Evolutionary conservation across 1,140 invertebrate species (phyloP).

Genomic region (Plectus sambesii): DNA sequence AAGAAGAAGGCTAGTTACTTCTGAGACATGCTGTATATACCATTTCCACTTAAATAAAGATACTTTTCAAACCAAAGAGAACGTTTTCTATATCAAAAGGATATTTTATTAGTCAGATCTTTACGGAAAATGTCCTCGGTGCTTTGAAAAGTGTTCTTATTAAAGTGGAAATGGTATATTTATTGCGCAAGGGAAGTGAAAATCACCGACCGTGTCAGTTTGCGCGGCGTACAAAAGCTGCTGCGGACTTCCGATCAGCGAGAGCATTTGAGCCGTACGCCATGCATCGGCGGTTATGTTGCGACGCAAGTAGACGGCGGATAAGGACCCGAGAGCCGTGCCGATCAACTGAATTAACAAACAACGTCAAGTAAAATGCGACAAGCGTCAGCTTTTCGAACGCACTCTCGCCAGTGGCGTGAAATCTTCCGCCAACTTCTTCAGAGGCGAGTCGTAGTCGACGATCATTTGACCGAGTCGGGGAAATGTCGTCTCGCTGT

Average conservation of each 20-base stretch:
- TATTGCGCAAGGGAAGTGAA: no score
- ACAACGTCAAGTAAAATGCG: no score
- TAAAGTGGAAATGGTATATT: no score
- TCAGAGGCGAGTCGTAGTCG: constrained; percentile 88
- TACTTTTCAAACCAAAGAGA: no score
- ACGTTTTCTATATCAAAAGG: no score
- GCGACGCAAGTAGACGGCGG: constrained; percentile 69
- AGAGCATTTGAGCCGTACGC: constrained; percentile 77
- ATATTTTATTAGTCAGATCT: no score
- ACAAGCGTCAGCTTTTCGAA: no score
- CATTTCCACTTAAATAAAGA: no score
- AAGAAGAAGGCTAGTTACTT: no score
- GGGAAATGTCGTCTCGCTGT: constrained; percentile 77
- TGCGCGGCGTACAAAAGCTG: constrained; percentile 82
- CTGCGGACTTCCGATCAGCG: constrained; percentile 76
- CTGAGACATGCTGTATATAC: no score
- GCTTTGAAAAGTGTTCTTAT: no score
- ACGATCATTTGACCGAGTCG: constrained; percentile 89
- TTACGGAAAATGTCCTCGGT: no score
- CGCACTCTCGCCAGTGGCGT: constrained; percentile 71
- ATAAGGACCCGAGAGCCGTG: constrained; percentile 72
- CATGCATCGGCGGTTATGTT: constrained; percentile 87
- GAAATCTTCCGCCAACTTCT: constrained; percentile 93
- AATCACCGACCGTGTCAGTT: constrained; percentile 61
- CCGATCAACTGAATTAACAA: constrained; percentile 57